Evolutionary conservation across 1,140 invertebrate species (phyloP).

Genomic region (Trissolcus basalis): DNA sequence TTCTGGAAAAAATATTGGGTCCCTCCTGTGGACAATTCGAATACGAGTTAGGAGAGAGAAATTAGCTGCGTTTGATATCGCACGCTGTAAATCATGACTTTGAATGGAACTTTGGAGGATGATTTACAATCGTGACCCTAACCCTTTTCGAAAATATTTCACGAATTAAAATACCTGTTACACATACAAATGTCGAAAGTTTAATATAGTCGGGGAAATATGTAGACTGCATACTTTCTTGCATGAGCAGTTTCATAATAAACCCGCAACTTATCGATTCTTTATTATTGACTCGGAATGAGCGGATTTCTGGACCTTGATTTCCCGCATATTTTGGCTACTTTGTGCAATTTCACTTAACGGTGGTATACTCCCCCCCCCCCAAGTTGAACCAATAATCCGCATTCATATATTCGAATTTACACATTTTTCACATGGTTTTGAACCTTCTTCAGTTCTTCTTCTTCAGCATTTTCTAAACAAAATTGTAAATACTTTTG

Average conservation of each 20-base stretch:
- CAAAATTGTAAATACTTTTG: slow-evolving; percentile 1
- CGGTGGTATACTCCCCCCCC: too few relatives aligned
- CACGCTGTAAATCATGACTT: neutral
- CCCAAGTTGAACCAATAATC: too few relatives aligned
- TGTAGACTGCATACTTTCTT: slow-evolving; percentile 16
- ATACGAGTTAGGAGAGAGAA: too few relatives aligned
- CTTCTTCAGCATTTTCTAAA: neutral
- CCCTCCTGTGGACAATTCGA: too few relatives aligned
- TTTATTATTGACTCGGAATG: slow-evolving; percentile 36
- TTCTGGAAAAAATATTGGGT: too few relatives aligned
- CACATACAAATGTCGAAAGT: slow-evolving; percentile 5
- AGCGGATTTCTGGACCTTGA: slow-evolving; percentile 9
- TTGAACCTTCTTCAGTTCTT: neutral
- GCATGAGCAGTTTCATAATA: slow-evolving; percentile 16
- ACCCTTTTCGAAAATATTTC: slow-evolving; percentile 1
- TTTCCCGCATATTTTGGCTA: slow-evolving; percentile 39
- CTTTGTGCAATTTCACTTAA: slow-evolving; percentile 3
- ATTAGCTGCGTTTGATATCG: too few relatives aligned
- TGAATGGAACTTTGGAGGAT: neutral
- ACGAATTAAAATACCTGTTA: slow-evolving; percentile 4
- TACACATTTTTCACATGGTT: neutral
- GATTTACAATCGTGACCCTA: neutral
- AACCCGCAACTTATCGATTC: slow-evolving; percentile 26
- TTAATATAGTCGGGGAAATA: slow-evolving; percentile 11
- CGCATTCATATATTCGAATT: neutral